Evolutionary conservation across 2,797 vertebrate species (phyloP).

Genomic region (Ptychobarbus kaznakovi): DNA sequence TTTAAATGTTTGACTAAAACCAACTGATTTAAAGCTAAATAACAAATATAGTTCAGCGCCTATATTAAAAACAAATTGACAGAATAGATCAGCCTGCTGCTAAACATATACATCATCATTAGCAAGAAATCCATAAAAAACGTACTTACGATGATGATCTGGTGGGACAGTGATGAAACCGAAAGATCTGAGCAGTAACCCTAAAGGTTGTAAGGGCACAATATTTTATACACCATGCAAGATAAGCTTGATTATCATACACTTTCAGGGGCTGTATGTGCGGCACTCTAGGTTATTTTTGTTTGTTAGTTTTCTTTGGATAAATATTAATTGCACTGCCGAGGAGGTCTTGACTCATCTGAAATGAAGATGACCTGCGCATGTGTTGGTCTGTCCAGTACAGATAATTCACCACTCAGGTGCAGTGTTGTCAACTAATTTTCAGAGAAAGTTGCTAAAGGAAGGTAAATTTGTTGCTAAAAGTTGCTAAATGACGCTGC

Average conservation of each 20-base stretch:
- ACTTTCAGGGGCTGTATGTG: background rate
- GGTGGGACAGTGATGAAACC: background rate
- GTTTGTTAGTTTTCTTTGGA: too few species aligned
- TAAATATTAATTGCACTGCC: background rate
- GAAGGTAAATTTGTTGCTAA: too few species aligned
- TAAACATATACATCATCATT: background rate
- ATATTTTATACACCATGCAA: background rate
- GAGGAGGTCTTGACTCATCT: background rate
- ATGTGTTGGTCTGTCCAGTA: background rate
- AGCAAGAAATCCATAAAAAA: background rate
- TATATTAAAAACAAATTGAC: background rate
- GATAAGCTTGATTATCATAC: background rate
- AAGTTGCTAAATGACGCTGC: too few species aligned
- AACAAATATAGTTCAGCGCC: background rate
- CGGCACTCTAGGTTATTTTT: background rate
- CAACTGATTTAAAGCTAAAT: background rate
- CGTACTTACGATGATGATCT: background rate
- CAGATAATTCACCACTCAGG: background rate
- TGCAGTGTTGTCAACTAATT: background rate
- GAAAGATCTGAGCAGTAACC: background rate
- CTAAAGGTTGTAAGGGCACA: background rate
- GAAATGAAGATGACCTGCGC: background rate
- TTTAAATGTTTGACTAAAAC: background rate
- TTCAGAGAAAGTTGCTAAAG: too few species aligned
- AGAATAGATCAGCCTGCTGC: background rate